Evolutionary conservation across 2,888 invertebrate species (phyloP), one percentile per base, ranked within the genome.

Genomic region (Caradrina kadenii): DNA sequence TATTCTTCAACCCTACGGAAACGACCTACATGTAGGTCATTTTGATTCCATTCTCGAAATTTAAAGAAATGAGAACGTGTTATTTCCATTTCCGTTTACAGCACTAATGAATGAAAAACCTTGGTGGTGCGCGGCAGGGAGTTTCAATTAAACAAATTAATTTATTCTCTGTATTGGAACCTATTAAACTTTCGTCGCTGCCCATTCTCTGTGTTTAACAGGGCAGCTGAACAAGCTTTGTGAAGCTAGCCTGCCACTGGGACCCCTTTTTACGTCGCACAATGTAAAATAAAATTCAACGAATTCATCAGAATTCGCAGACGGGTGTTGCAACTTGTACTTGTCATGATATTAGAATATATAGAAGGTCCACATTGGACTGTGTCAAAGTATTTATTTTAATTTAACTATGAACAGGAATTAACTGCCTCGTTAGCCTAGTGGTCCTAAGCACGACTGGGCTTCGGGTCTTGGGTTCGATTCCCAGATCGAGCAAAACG

Each of bases 1-100:
- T 60, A 19, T 19, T 48, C n/a, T 15, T 1, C 31, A 19, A 17
- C 52, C 55, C 54, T 11, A 19, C 54, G 74, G 71, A 77, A 63
- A 49, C 69, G 35, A 48, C 70, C 59, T 39, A 60, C 58, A 55
- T n/a, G n/a, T 31, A 48, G 19, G 26, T 39, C n/a, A 48, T 35
- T 42, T 35, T 39, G 52, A 45, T 63, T 48, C 49, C 35, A 59
- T 55, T 59, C 17, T 26, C 35, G 10, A 42, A 62, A 68, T 70
- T 31, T 59, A 45, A 5, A 8, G 19, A 52, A n/a, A 26, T 45
- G 49, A 60, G 10, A 35, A 61, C 45, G 63, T 45, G 15, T 26
- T 42, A 35, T 55, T 49, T 50, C 22, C 21, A 62, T 69, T 70
- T 63, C n/a, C 42, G 48, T 60, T 49, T 42, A 39, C 10, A 10